Percentiles rank a stretch among this genome's conserved stretches.
Conservation (phyloP, 2,797 vertebrate genomes). For the Eulemur mongoz region DNA sequence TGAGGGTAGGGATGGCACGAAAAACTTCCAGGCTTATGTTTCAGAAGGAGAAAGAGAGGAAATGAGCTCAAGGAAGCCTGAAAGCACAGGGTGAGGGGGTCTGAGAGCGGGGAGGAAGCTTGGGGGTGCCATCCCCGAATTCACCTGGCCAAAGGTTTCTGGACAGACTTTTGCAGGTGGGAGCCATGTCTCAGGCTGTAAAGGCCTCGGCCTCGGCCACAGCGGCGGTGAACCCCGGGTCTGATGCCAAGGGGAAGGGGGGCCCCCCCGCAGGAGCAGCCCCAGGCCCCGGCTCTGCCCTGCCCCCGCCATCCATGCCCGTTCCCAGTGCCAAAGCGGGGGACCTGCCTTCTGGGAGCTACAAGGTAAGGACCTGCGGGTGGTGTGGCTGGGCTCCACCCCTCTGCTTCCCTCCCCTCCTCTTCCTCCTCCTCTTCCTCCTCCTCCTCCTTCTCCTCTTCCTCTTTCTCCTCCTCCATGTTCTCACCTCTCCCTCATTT, state of each 20-base stretch:
- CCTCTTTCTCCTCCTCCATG: too few relatives aligned
- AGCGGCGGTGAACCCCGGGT: slow-evolving; percentile 86
- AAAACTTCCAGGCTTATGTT: background rate
- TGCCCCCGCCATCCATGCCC: slow-evolving; percentile 35
- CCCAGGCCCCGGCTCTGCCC: background rate
- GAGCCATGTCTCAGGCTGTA: slow-evolving; percentile 92
- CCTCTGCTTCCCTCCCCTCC: rapidly evolving
- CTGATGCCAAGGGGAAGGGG: slow-evolving; percentile 92
- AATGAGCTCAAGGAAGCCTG: background rate
- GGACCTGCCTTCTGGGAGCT: slow-evolving; percentile 89
- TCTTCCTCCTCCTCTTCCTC: rapidly evolving
- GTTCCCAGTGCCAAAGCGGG: slow-evolving; percentile 88
- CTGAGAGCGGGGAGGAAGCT: rapidly evolving
- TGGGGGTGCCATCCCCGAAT: rapidly evolving
- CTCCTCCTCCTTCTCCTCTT: rapidly evolving
- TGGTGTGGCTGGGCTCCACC: rapidly evolving
- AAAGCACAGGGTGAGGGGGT: too few relatives aligned
- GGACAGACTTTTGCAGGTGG: background rate
- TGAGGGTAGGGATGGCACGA: too few relatives aligned
- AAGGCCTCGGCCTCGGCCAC: slow-evolving; percentile 83
- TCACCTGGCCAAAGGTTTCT: background rate
- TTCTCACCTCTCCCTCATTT: rapidly evolving
- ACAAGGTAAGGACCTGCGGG: slow-evolving; percentile 88
- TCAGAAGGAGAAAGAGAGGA: background rate
- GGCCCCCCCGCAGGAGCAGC: slow-evolving; percentile 75